Conservation (phyloP, 2,797 vertebrate species). For the Typhlichthys subterraneus region DNA sequence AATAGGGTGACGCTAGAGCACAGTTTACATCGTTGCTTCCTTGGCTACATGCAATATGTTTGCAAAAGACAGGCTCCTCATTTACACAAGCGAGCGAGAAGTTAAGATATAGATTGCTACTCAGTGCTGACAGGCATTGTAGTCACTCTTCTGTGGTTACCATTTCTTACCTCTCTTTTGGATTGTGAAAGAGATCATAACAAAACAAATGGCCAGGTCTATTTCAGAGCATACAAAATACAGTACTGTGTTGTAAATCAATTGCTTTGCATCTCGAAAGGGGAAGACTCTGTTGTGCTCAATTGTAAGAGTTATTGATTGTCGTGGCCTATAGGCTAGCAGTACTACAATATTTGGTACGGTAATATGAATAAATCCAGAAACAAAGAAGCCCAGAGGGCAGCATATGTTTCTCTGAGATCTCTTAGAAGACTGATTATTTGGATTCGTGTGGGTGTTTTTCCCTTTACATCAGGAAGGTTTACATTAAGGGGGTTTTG, state of each 20-base stretch:
- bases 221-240: constrained; percentile 41
- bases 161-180: constrained; percentile 39
- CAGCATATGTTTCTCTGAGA: constrained; percentile 1
- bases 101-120: constrained; percentile 17
- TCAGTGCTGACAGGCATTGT: constrained; percentile 37
- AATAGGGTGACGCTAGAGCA: constrained; percentile 16
- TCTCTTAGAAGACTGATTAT: constrained; percentile 8
- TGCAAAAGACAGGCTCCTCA: constrained; percentile 4
- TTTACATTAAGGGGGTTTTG: constrained; percentile 21
- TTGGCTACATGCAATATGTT: neutral
- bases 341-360: too few relatives aligned
- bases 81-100: neutral
- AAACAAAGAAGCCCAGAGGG: neutral
- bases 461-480: constrained; percentile 25
- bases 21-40: constrained; percentile 11
- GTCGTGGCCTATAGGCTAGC: too few relatives aligned
- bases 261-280: constrained; percentile 22
- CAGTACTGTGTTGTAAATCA: constrained; percentile 6
- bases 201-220: constrained; percentile 45
- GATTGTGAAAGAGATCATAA: constrained; percentile 36
- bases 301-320: neutral
- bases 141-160: constrained; percentile 20
- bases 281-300: neutral
- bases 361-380: too few relatives aligned
- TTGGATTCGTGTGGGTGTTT: constrained; percentile 29